These are phyloP conservation scores for Dexiosoma caninum DNA, from an alignment of 2,888 invertebrate species.

Conservation along the genomic window DNA sequence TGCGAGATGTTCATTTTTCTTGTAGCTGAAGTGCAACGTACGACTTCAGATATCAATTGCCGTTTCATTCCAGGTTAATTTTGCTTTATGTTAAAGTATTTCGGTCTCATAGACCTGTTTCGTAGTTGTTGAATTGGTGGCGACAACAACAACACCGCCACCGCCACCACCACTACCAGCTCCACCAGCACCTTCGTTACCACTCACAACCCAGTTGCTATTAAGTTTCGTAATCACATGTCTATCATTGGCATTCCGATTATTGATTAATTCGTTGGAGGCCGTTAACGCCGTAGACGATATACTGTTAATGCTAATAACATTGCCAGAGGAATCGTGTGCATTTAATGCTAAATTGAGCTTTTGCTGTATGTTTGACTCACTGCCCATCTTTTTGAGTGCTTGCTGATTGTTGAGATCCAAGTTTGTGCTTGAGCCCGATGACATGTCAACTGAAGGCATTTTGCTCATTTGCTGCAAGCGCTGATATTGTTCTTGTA, in stretches of 20 bases:
- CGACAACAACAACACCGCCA: conserved; percentile 53
- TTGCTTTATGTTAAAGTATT: conserved; percentile 87
- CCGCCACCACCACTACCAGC: conserved; percentile 67
- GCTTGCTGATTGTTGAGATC: conserved; percentile 66
- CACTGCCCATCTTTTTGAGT: conserved; percentile 92
- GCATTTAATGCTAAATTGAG: conserved; percentile 49
- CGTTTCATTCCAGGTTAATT: conserved; percentile 74
- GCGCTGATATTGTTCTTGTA: conserved; percentile 94
- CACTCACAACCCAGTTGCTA: no score
- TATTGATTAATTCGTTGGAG: conserved; percentile 42
- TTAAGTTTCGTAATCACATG: conserved; percentile 36
- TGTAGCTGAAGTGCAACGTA: background rate
- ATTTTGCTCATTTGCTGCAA: conserved; percentile 91
- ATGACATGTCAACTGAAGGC: conserved; percentile 83
- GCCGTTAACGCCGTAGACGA: conserved; percentile 27
- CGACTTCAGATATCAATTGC: conserved; percentile 67
- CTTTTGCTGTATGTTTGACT: conserved; percentile 90
- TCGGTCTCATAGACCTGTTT: conserved; percentile 95
- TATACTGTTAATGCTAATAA: conserved; percentile 18
- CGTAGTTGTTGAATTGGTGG: conserved; percentile 79
- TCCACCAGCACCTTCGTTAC: conserved; percentile 6
- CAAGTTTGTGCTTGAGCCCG: conserved; percentile 78
- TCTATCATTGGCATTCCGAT: conserved; percentile 45
- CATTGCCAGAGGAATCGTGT: conserved; percentile 31
- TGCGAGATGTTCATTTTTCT: background rate